Conservation (phyloP, 2,113 vertebrate species). For the Chrysemys picta region DNA sequence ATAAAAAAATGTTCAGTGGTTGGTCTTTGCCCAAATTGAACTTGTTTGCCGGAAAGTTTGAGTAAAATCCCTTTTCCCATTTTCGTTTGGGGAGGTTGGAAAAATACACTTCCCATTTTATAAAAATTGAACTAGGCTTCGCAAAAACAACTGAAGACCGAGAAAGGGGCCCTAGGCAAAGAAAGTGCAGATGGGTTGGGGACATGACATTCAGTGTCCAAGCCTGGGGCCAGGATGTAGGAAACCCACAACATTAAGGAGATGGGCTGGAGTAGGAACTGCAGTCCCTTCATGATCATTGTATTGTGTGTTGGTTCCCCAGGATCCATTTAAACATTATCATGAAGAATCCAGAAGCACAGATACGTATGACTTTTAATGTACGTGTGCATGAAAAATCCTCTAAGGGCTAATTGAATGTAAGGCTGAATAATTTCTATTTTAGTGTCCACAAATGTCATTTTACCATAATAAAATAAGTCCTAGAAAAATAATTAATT, state of each 20-base stretch:
- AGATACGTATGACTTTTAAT: neutral
- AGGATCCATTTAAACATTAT: neutral
- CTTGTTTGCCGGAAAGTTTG: neutral
- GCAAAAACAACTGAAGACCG: fast-evolving
- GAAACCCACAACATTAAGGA: neutral
- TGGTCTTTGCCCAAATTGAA: neutral
- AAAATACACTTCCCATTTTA: neutral
- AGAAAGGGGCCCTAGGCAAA: fast-evolving
- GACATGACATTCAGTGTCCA: neutral
- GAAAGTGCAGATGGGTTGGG: fast-evolving
- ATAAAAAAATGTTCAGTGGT: neutral
- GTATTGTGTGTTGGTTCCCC: neutral
- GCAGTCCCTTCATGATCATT: neutral
- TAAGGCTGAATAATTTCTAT: slow-evolving; percentile 50
- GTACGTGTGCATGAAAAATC: neutral
- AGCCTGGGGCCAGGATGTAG: neutral
- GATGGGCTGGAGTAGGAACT: neutral
- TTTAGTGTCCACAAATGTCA: slow-evolving; percentile 46
- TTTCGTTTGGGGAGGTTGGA: neutral
- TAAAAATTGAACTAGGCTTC: fast-evolving
- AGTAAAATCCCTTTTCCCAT: neutral
- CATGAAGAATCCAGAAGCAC: neutral
- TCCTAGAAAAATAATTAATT: slow-evolving; percentile 60
- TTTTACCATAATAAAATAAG: slow-evolving; percentile 64
- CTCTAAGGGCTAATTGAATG: slow-evolving; percentile 61